Percentiles rank a stretch among this genome's conserved stretches.
These are phyloP conservation scores for Drosophila navojoa DNA, from an alignment of 1,140 invertebrate species.

Conservation along the genomic window DNA sequence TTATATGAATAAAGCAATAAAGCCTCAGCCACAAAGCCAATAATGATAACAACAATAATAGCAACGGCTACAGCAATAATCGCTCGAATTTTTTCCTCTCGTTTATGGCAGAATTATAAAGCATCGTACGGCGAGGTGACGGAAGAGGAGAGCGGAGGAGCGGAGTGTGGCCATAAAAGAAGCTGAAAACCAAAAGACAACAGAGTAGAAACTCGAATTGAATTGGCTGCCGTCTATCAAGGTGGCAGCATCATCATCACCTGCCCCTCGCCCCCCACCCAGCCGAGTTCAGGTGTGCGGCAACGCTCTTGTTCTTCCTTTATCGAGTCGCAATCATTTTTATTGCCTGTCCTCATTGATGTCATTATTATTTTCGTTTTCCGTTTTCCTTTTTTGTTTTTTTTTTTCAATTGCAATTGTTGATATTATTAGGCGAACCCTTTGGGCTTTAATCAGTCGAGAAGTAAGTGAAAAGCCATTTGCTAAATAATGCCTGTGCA, in stretches of 20 bases:
- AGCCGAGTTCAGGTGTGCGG: not conserved
- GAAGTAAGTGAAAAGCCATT: no score
- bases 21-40: slow-evolving; percentile 38
- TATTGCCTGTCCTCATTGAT: slow-evolving; percentile 36
- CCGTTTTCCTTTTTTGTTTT: not conserved
- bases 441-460: not conserved
- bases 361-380: not conserved
- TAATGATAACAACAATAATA: slow-evolving; percentile 13
- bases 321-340: slow-evolving; percentile 48
- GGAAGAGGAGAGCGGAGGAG: no score
- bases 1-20: slow-evolving; percentile 51
- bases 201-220: slow-evolving; percentile 25
- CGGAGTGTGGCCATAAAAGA: slow-evolving; percentile 26
- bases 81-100: no score
- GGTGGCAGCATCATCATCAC: slow-evolving; percentile 8
- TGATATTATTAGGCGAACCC: not conserved
- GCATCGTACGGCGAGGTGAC: not conserved
- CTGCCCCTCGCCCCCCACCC: not conserved
- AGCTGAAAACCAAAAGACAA: not conserved
- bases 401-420: not conserved
- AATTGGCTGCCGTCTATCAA: slow-evolving; percentile 20
- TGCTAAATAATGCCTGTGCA: no score
- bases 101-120: slow-evolving; percentile 50
- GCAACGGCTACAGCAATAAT: not conserved
- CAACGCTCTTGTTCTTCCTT: slow-evolving; percentile 22